phyloP scores from a whole-genome alignment of 2,113 vertebrate genomes.

The Tor tambroides region DNA sequence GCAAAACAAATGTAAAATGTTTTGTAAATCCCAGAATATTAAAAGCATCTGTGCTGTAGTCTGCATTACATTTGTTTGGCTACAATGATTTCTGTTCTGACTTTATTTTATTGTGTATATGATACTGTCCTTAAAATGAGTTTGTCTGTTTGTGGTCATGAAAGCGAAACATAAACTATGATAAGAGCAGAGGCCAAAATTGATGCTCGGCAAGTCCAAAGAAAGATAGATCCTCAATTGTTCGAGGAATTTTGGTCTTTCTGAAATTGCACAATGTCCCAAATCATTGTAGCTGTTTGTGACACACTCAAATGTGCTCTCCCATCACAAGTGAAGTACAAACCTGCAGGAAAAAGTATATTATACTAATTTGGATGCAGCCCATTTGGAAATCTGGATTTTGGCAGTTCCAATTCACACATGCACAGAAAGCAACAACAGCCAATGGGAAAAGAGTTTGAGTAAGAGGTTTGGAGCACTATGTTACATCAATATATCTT shows the following conservation, averaged over 20 bases:
- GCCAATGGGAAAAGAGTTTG: background rate
- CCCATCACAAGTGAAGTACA: background rate
- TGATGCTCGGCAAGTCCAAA: background rate
- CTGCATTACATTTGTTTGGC: background rate
- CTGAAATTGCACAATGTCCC: background rate
- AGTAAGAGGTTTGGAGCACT: background rate
- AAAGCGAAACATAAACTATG: background rate
- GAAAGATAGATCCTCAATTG: background rate
- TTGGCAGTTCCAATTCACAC: background rate
- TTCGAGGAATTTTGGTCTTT: background rate
- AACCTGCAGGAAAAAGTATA: background rate
- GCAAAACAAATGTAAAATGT: constrained; percentile 11
- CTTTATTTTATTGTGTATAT: background rate
- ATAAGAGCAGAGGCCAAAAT: background rate
- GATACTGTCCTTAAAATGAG: background rate
- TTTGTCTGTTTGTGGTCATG: constrained; percentile 9
- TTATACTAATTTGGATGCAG: background rate
- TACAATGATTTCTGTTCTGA: background rate
- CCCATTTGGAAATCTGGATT: background rate
- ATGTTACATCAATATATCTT: background rate
- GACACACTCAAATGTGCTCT: background rate
- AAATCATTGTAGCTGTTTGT: background rate
- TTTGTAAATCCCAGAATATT: constrained; percentile 1
- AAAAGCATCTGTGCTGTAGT: constrained; percentile 19
- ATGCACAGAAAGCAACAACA: background rate